A percentile compares a stretch with the other conserved stretches of the same genome.
Evolutionary conservation across 1,140 invertebrate genomes (phyloP).

Genomic region (Drosophila kanapiae): DNA sequence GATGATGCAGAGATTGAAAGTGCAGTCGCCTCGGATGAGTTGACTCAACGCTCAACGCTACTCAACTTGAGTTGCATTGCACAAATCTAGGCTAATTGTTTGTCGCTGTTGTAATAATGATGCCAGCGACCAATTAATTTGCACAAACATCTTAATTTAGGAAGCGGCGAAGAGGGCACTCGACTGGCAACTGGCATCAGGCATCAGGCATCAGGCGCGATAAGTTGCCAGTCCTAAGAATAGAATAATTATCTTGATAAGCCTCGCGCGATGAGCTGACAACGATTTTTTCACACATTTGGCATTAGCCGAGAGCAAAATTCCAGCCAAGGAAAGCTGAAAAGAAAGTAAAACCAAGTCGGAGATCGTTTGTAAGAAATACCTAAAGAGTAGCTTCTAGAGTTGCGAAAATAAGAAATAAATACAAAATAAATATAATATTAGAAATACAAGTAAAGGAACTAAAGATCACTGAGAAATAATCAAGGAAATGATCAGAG

Average conservation of each 20-base stretch:
- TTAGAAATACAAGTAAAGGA: too few species aligned
- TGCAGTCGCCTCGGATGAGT: conserved; percentile 14
- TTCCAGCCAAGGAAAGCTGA: neutral
- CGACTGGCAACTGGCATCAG: neutral
- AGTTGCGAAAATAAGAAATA: too few species aligned
- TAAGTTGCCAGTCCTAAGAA: conserved; percentile 31
- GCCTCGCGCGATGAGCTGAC: neutral
- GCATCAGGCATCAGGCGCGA: conserved; percentile 8
- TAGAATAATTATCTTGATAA: conserved; percentile 52
- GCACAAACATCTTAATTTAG: conserved; percentile 84
- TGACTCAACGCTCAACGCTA: conserved; percentile 7
- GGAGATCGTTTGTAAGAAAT: neutral
- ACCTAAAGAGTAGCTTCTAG: too few species aligned
- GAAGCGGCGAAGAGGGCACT: conserved; percentile 46
- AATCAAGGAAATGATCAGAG: neutral
- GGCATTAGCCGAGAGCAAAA: neutral
- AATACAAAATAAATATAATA: too few species aligned
- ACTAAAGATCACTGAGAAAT: neutral
- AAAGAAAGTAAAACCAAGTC: neutral
- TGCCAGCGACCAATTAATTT: conserved; percentile 84
- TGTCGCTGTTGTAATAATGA: conserved; percentile 83
- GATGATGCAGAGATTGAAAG: conserved; percentile 64
- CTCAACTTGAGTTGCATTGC: conserved; percentile 22
- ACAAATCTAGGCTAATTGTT: conserved; percentile 83
- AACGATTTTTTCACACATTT: neutral